Evolutionary conservation across 1,140 invertebrate genomes (phyloP).

Genomic region (Drosophila repleta): DNA sequence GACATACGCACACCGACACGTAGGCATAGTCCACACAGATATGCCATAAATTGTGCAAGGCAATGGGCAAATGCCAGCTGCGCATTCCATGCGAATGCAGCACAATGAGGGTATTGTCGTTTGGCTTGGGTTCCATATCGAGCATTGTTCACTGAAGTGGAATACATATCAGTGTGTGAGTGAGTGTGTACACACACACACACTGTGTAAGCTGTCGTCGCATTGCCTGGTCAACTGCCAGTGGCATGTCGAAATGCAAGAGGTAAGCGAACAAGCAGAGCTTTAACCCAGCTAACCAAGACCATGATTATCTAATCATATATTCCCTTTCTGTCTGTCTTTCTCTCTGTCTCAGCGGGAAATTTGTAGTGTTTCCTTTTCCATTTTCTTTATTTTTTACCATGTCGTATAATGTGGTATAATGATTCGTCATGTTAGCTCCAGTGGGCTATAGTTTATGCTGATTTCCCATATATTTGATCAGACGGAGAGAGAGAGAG

Average conservation of each 20-base stretch:
- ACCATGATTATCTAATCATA: constrained; percentile 31
- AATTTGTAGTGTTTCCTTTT: not conserved
- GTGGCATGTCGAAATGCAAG: constrained; percentile 54
- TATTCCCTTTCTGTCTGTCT: not conserved
- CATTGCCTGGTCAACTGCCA: constrained; percentile 64
- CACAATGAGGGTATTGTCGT: constrained; percentile 44
- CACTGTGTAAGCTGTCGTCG: not conserved
- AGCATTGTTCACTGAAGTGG: constrained; percentile 64
- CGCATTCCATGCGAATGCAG: constrained; percentile 70
- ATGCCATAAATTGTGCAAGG: constrained; percentile 69
- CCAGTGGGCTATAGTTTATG: constrained; percentile 19
- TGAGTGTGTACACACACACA: constrained; percentile 3
- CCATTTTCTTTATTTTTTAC: not conserved
- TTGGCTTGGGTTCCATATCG: constrained; percentile 30
- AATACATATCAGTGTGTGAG: constrained; percentile 36
- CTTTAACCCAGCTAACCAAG: constrained; percentile 32
- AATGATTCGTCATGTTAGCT: constrained; percentile 75
- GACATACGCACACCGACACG: not conserved
- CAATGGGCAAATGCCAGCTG: constrained; percentile 55
- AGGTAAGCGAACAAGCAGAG: constrained; percentile 36
- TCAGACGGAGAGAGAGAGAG: constrained; percentile 12
- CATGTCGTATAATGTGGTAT: constrained; percentile 57
- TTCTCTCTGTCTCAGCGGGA: not conserved
- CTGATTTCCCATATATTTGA: constrained; percentile 32
- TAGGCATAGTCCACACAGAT: constrained; percentile 40